Conservation (phyloP, 2,797 vertebrate species). For the Pelobates cultripes region DNA sequence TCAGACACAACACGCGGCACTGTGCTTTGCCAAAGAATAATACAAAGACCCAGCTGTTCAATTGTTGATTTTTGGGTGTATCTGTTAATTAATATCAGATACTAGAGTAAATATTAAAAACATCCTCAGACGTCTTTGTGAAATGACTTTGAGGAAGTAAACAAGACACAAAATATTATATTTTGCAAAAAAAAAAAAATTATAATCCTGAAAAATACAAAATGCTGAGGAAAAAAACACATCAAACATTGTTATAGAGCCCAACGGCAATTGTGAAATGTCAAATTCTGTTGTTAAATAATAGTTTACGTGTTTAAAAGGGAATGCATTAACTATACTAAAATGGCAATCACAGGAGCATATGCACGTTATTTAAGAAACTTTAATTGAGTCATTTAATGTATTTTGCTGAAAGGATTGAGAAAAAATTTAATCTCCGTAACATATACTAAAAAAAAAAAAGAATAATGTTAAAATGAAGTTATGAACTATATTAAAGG, state of each 20-base stretch:
- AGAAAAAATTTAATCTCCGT: constrained; percentile 6
- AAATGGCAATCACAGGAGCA: not conserved
- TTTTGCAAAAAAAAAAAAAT: not conserved
- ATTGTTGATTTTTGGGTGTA: not conserved
- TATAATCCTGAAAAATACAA: not conserved
- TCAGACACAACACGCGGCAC: not conserved
- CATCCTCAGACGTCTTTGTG: not conserved
- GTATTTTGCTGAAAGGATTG: not conserved
- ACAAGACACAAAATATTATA: not conserved
- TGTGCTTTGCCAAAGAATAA: not conserved
- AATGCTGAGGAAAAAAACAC: too few relatives aligned
- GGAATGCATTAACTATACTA: not conserved
- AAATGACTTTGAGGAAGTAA: not conserved
- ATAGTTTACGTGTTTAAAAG: constrained; percentile 7
- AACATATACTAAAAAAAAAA: not conserved
- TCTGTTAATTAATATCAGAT: not conserved
- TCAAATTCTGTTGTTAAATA: not conserved
- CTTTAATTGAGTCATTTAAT: constrained; percentile 17
- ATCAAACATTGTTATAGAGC: not conserved
- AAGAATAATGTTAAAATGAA: not conserved
- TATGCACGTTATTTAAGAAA: not conserved
- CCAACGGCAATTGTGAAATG: too few relatives aligned
- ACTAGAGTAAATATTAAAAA: not conserved
- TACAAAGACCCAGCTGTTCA: not conserved
- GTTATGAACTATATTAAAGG: not conserved